Percentiles rank a stretch among this genome's conserved stretches.
These are phyloP conservation scores for Epinephelus moara DNA, from an alignment of 2,113 vertebrate species.

Conservation along the genomic window DNA sequence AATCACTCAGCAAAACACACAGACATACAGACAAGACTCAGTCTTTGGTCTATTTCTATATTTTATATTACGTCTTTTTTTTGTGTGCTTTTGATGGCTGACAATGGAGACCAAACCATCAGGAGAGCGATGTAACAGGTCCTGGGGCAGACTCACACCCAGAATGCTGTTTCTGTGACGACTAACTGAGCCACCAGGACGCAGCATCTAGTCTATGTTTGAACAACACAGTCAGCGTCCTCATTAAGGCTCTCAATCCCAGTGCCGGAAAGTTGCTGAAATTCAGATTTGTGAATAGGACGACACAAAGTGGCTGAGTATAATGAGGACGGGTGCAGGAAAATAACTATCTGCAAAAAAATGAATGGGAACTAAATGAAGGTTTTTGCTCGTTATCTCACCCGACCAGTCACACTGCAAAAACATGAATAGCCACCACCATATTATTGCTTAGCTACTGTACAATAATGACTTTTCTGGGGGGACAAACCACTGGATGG, in stretches of 20 bases:
- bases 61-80: background rate
- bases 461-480: background rate
- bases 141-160: background rate
- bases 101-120: background rate
- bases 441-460: slow-evolving; percentile 2
- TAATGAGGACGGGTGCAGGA: slow-evolving; percentile 13
- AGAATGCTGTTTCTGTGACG: background rate
- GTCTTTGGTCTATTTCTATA: slow-evolving; percentile 2
- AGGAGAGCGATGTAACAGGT: background rate
- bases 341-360: slow-evolving; percentile 6
- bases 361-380: background rate
- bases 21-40: background rate
- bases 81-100: background rate
- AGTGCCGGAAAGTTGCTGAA: background rate
- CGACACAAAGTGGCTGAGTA: background rate
- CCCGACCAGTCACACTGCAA: background rate
- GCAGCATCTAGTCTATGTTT: slow-evolving; percentile 4
- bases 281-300: slow-evolving; percentile 12
- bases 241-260: background rate
- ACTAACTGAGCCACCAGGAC: background rate
- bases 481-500: background rate
- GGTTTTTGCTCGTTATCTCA: slow-evolving; percentile 1
- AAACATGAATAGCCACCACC: background rate
- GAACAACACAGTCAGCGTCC: background rate
- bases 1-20: slow-evolving; percentile 40